Base-by-base conservation (phyloP, 2,888 invertebrate species). In the Bibio marci region DNA sequence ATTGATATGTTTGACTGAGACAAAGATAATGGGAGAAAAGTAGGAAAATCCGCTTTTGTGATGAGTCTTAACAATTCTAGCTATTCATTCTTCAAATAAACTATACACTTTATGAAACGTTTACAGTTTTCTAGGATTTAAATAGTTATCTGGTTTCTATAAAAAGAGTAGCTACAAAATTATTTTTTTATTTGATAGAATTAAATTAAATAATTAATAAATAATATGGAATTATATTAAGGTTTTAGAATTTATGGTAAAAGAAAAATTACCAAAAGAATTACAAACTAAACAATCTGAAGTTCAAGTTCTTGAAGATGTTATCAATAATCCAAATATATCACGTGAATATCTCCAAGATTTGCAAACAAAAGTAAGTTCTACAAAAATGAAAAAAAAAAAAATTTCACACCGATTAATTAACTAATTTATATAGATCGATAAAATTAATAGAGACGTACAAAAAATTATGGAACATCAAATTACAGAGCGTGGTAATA, bases 181-280 rank as follows among this genome's bases (percentile, higher is more conserved):
- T n/a, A n/a, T n/a, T n/a, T n/a, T n/a, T n/a, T n/a, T n/a, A n/a
- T n/a, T n/a, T n/a, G n/a, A n/a, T n/a, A n/a, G n/a, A n/a, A n/a
- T n/a, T n/a, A n/a, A n/a, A n/a, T n/a, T n/a, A n/a, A n/a, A n/a
- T n/a, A n/a, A n/a, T n/a, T n/a, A n/a, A n/a, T n/a, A n/a, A n/a
- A n/a, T n/a, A n/a, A n/a, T n/a, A n/a, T n/a, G n/a, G n/a, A 31
- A 19, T 13, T 14, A 19, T 19, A 5, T 30, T 2, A 14, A 39
- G 35, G 70, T 80, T 30, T 79, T 80, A 53, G 68, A 65, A 42
- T 83, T 80, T 57, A 66, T 88, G 43, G 75, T 76, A 1, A 76
- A 77, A 45, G 83, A 85, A 51, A 82, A 86, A 53, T 56, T 88
- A 38, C 83, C 83, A 0, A 72, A 76, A 48, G 88, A 90, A 57